These are phyloP conservation scores for Rhea pennata DNA, from an alignment of 2,113 vertebrate genomes.

Conservation along the genomic window DNA sequence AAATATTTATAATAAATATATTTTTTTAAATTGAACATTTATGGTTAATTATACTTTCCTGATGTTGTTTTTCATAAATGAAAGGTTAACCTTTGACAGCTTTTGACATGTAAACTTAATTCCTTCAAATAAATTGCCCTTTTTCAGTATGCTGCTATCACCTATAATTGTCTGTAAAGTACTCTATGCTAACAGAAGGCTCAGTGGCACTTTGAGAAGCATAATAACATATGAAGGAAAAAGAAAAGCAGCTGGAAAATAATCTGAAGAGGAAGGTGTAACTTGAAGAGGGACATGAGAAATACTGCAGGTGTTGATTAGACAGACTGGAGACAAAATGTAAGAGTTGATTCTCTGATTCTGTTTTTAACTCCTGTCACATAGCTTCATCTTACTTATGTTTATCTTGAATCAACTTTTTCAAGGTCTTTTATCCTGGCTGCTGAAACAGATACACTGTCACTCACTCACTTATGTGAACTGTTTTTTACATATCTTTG, in stretches of 20 bases:
- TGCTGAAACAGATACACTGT: not conserved
- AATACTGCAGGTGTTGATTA: not conserved
- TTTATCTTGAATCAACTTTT: not conserved
- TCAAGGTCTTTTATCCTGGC: not conserved
- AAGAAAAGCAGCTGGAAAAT: not conserved
- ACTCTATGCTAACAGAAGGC: not conserved
- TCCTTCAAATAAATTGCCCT: not conserved
- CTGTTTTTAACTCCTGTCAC: not conserved
- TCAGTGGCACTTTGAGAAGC: not conserved
- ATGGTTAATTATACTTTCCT: not conserved
- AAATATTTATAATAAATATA: not conserved
- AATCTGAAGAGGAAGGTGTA: not conserved
- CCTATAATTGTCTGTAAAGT: not conserved
- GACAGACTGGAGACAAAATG: not conserved
- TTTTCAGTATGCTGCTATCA: not conserved
- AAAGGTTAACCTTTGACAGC: not conserved
- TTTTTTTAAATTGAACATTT: not conserved
- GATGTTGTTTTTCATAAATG: not conserved
- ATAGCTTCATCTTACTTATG: not conserved
- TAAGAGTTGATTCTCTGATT: not conserved
- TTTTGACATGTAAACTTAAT: not conserved
- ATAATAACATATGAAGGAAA: not conserved
- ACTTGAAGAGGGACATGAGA: not conserved
- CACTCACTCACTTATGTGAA: not conserved
- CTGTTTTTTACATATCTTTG: not conserved